phyloP scores from a whole-genome alignment of 2,113 vertebrate genomes.

The Sinocyclocheilus grahami region DNA sequence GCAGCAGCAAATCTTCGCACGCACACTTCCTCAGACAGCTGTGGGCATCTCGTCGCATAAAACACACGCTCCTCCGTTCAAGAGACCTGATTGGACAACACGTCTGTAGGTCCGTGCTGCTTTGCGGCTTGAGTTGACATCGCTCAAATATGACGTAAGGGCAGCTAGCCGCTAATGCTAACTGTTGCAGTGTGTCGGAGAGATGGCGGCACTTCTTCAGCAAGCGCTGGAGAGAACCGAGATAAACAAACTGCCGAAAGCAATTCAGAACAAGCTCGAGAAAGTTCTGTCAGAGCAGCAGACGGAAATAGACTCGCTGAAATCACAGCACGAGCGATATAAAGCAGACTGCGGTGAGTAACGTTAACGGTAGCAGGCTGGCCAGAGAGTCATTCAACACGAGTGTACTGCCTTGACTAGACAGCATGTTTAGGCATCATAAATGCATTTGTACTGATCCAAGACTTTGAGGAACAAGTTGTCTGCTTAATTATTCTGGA shows the following conservation, averaged over 20 bases:
- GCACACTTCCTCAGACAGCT: not conserved
- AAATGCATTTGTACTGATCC: not conserved
- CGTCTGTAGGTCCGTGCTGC: not conserved
- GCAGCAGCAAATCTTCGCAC: not conserved
- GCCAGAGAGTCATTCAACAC: conserved; percentile 8
- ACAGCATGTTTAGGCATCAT: not conserved
- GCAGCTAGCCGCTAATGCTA: conserved; percentile 29
- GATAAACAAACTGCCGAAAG: conserved; percentile 86
- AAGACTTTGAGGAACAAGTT: not conserved
- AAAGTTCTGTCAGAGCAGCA: conserved; percentile 89
- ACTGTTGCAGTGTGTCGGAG: not conserved
- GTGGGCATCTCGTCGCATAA: conserved; percentile 28
- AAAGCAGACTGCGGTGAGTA: conserved; percentile 88
- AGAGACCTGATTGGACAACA: not conserved
- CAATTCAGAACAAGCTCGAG: conserved; percentile 87
- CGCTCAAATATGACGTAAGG: conserved; percentile 23
- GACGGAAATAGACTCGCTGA: conserved; percentile 83
- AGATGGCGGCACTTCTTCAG: conserved; percentile 89
- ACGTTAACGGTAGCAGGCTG: not conserved
- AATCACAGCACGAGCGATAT: conserved; percentile 84
- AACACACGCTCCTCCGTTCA: conserved; percentile 7
- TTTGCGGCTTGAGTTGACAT: not conserved
- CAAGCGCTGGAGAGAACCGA: conserved; percentile 87
- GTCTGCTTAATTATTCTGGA: not conserved
- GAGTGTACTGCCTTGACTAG: not conserved